Conservation (phyloP, 2,797 vertebrate genomes). For the Chelidonichthys spinosus region DNA sequence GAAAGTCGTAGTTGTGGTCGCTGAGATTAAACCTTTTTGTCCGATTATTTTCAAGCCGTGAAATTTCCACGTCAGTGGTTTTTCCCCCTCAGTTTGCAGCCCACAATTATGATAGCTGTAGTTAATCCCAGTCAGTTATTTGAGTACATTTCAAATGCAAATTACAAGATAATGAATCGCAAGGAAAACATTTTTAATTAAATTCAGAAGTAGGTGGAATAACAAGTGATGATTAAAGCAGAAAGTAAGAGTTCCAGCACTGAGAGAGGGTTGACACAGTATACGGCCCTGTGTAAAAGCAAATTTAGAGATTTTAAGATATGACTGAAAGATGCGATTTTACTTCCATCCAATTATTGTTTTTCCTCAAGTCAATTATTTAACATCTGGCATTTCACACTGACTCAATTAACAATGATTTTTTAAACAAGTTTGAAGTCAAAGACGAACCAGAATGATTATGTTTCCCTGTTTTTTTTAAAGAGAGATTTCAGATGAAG, state of each 20-base stretch:
- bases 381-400: background rate
- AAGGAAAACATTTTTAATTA: conserved; percentile 1
- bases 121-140: conserved; percentile 4
- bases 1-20: too few relatives aligned
- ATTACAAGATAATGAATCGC: conserved; percentile 21
- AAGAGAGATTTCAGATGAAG: background rate
- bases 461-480: background rate
- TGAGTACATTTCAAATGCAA: conserved; percentile 9
- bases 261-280: background rate
- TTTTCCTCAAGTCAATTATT: background rate
- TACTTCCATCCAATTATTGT: background rate
- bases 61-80: background rate
- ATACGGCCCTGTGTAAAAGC: background rate
- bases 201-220: conserved; percentile 17
- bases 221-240: conserved; percentile 21
- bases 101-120: background rate
- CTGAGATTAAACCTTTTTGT: background rate
- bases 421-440: background rate
- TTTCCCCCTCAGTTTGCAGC: background rate
- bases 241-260: background rate
- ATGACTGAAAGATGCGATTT: background rate
- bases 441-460: background rate
- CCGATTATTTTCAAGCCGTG: background rate
- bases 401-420: background rate
- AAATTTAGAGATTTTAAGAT: background rate